Base-by-base conservation (phyloP, 2,113 vertebrate genomes). In the Marmota flaviventris region DNA sequence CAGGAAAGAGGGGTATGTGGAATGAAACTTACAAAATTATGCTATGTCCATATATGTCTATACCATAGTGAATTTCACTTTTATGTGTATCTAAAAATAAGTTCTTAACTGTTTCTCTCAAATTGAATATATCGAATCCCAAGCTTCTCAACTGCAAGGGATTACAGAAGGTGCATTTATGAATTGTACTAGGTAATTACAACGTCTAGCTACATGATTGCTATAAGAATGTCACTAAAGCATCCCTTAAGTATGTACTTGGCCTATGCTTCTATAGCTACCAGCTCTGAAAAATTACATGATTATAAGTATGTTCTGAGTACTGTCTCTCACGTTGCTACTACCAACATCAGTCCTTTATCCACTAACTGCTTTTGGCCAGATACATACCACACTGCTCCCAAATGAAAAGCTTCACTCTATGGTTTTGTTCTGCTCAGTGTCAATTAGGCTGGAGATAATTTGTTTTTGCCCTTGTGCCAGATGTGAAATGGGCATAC, bases 151-250 rank as follows among this genome's bases (percentile, higher is more conserved):
- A 29, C 17, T 85, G 27, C 18, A 24, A 91, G 22, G 7, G 20
- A 51, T 85, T 94, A 95, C 61, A 53, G 65, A 53, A 94, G 85
- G 42, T 67, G 3, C 56, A 8, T 56, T 70, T 93, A 70, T 77
- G 91, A 88, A 78, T 84, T 91, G 4, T 5, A 16, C 2, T 76
- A 76, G 51, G 8, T 94, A 65, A 94, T 58, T 79, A 53, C 3
- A 56, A 45, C 37, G 63, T 84, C 87, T 72, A 92, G 58, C 56
- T 56, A 69, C 0, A 0, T 87, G n/a, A 76, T 5, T 76, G 14
- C 12, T 75, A 85, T 70, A 81, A 75, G 45, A 69, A 89, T 94
- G 75, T 76, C 89, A 94, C 0, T 34, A 27, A 78, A 22, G 18
- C 72, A 37, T 56, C 25, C 17, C 34, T 96, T 65, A 67, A 63